phyloP scores from a whole-genome alignment of 1,140 invertebrate species.

The Drosophila truncata region DNA sequence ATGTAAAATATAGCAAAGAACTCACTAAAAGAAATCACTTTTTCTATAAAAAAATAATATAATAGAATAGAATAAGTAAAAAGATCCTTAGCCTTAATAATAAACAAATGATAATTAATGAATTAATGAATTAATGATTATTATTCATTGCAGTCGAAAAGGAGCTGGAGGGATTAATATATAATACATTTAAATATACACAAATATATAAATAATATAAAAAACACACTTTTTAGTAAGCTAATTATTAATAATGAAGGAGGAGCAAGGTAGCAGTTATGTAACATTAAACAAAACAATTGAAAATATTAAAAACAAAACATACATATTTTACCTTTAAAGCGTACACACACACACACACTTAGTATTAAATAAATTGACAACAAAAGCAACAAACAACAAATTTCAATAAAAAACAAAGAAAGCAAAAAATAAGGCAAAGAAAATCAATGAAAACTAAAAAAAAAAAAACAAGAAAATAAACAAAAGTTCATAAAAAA shows the following conservation, averaged over 20 bases:
- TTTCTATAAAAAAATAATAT: constrained; percentile 9
- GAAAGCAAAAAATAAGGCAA: constrained; percentile 13
- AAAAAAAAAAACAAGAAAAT: constrained; percentile 13
- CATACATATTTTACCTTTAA: constrained; percentile 76
- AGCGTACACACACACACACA: constrained; percentile 56
- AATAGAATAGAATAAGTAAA: constrained; percentile 10
- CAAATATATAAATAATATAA: not conserved
- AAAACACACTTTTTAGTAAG: constrained; percentile 55
- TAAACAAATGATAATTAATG: constrained; percentile 24
- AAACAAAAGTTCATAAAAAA: constrained; percentile 35
- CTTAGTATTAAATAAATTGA: constrained; percentile 63
- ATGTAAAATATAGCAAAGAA: constrained; percentile 61
- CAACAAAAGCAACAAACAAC: constrained; percentile 32
- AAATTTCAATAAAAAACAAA: constrained; percentile 6
- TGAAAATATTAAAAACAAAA: constrained; percentile 50
- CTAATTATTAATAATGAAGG: constrained; percentile 37
- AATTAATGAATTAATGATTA: not conserved
- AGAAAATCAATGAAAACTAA: constrained; percentile 3
- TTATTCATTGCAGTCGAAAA: not conserved
- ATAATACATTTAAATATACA: not conserved
- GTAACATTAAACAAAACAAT: constrained; percentile 18
- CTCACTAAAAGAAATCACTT: constrained; percentile 37
- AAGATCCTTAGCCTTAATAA: constrained; percentile 64
- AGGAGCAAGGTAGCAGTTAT: not conserved
- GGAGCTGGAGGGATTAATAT: not conserved